These are phyloP conservation scores for Pseudococcus jackbeardsleyi DNA, from an alignment of 2,888 invertebrate genomes.

Conservation along the genomic window DNA sequence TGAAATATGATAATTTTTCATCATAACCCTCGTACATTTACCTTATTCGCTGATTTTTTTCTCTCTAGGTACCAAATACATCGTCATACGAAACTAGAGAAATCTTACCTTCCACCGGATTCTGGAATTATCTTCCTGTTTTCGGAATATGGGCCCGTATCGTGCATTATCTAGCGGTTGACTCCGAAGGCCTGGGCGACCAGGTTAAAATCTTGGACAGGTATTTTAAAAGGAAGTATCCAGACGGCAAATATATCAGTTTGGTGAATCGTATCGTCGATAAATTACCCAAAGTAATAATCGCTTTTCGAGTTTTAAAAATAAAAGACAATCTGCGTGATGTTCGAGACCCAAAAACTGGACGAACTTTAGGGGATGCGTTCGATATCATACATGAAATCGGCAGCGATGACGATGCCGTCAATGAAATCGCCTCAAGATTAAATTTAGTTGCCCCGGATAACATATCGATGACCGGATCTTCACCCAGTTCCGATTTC, in stretches of 20 bases:
- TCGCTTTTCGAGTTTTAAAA: neutral
- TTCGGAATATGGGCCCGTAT: conserved; percentile 48
- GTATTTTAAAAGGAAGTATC: neutral
- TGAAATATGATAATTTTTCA: neutral
- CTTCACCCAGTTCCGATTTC: neutral
- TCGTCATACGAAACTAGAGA: conserved; percentile 3
- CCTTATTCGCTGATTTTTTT: neutral
- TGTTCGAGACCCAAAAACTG: conserved; percentile 18
- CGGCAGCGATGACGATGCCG: neutral
- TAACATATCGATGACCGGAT: neutral
- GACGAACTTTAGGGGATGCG: conserved; percentile 23
- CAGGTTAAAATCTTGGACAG: conserved; percentile 29
- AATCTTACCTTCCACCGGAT: conserved; percentile 11
- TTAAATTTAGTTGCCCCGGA: conserved; percentile 2
- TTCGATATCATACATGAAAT: neutral
- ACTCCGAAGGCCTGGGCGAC: neutral
- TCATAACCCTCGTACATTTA: neutral
- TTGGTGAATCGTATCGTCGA: neutral
- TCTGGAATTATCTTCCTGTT: conserved; percentile 47
- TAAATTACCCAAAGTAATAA: neutral
- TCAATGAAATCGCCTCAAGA: neutral
- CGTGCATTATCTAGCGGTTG: neutral
- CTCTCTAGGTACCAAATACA: neutral
- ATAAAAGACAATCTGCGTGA: neutral
- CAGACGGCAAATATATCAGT: neutral